These are phyloP conservation scores for Amaurobius ferox DNA, from an alignment of 2,888 invertebrate genomes.

Conservation along the genomic window DNA sequence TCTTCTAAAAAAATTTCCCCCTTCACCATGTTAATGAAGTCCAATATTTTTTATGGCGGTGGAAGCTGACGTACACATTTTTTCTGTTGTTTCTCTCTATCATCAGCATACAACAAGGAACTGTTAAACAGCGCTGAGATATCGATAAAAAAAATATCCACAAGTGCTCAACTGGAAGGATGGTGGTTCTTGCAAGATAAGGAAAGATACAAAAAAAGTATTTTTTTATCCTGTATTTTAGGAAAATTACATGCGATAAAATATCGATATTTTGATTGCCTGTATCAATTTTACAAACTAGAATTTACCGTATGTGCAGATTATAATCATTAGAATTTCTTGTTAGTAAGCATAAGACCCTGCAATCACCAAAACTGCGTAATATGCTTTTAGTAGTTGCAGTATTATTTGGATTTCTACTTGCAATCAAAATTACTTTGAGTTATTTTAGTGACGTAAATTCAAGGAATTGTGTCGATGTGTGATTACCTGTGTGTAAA, in stretches of 20 bases:
- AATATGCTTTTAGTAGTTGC: too few relatives aligned
- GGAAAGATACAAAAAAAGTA: not conserved
- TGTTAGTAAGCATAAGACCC: too few relatives aligned
- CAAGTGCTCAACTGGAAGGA: not conserved
- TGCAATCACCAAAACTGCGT: too few relatives aligned
- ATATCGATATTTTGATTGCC: not conserved
- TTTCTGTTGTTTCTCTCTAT: not conserved
- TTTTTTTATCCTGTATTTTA: not conserved
- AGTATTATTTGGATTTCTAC: too few relatives aligned
- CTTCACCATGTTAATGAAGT: constrained; percentile 54
- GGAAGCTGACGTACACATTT: constrained; percentile 31
- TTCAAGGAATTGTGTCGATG: too few relatives aligned
- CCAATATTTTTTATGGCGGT: constrained; percentile 58
- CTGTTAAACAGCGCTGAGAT: not conserved
- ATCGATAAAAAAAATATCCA: constrained; percentile 1
- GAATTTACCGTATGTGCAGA: too few relatives aligned
- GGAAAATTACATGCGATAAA: not conserved
- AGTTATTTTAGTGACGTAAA: too few relatives aligned
- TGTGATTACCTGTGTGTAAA: too few relatives aligned
- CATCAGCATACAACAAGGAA: not conserved
- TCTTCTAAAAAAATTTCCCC: constrained; percentile 18
- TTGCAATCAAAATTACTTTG: too few relatives aligned
- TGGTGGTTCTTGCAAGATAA: not conserved
- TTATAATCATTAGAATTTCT: too few relatives aligned
- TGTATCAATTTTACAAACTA: not conserved